These are phyloP conservation scores for Corythornis madagascariensis DNA, from an alignment of 2,113 vertebrate genomes.

Conservation along the genomic window DNA sequence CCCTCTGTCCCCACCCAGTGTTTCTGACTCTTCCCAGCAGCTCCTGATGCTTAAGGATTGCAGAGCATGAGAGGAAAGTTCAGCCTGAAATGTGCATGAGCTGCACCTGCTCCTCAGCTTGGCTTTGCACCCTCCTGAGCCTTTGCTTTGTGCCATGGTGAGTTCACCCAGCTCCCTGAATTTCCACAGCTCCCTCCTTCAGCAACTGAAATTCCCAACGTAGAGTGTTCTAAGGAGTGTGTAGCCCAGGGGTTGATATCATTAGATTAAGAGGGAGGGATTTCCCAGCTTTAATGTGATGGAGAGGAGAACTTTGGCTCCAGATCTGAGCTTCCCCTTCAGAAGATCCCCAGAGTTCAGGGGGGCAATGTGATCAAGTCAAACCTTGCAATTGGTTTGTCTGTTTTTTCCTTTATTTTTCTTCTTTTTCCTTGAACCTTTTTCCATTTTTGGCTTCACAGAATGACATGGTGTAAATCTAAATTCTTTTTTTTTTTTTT, in stretches of 20 bases:
- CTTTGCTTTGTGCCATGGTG: accelerated
- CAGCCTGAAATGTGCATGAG: constrained; percentile 39
- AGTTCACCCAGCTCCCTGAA: background rate
- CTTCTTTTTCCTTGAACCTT: background rate
- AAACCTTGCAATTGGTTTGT: constrained; percentile 4
- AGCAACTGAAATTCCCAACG: background rate
- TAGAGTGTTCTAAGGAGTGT: background rate
- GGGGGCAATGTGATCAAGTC: background rate
- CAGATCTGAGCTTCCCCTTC: background rate
- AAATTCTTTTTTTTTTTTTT: background rate
- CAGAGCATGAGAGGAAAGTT: constrained; percentile 66
- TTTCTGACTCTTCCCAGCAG: constrained; percentile 66
- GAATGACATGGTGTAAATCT: background rate
- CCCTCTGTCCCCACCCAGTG: constrained; percentile 59
- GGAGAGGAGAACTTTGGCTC: background rate
- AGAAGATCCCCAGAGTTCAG: background rate
- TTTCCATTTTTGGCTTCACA: background rate
- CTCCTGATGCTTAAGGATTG: constrained; percentile 64
- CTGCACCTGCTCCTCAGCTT: constrained; percentile 40
- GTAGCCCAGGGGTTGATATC: background rate
- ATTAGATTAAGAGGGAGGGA: background rate
- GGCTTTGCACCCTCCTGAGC: background rate
- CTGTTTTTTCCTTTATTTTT: background rate
- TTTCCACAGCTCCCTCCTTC: background rate
- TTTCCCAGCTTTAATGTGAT: background rate